phyloP scores from a whole-genome alignment of 1,140 invertebrate genomes.

The Eriosoma lanigerum region DNA sequence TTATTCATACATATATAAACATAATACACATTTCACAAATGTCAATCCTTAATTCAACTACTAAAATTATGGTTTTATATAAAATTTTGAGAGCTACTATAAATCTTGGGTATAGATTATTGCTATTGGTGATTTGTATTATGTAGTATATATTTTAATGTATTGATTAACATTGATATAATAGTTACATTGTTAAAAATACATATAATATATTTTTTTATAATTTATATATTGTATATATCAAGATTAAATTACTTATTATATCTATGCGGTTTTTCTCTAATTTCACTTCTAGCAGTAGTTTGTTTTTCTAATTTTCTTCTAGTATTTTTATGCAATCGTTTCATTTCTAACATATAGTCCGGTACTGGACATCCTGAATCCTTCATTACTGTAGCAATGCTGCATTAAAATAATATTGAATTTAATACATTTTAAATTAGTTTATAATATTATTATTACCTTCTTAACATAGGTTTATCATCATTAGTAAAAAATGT shows the following conservation, averaged over 20 bases:
- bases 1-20: too few species aligned
- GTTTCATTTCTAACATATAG: slow-evolving; percentile 83
- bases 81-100: too few species aligned
- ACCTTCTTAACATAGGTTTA: slow-evolving; percentile 79
- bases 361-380: slow-evolving; percentile 88
- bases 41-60: too few species aligned
- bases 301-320: slow-evolving; percentile 65
- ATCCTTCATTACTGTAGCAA: slow-evolving; percentile 81
- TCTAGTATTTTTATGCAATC: slow-evolving; percentile 67
- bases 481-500: slow-evolving; percentile 95
- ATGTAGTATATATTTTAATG: too few species aligned
- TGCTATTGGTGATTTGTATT: too few species aligned
- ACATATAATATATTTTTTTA: too few species aligned
- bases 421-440: slow-evolving; percentile 6
- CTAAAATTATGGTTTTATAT: too few species aligned
- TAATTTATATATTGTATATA: too few species aligned
- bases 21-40: too few species aligned
- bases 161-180: too few species aligned
- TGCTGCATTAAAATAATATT: slow-evolving; percentile 63
- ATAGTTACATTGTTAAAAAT: too few species aligned
- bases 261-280: slow-evolving; percentile 58
- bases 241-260: slow-evolving; percentile 20
- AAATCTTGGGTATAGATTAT: too few species aligned
- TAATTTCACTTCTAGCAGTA: slow-evolving; percentile 66
- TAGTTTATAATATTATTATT: slow-evolving; percentile 53